Base-by-base conservation (phyloP, 2,888 invertebrate genomes). In the Polydrusus tereticollis region DNA sequence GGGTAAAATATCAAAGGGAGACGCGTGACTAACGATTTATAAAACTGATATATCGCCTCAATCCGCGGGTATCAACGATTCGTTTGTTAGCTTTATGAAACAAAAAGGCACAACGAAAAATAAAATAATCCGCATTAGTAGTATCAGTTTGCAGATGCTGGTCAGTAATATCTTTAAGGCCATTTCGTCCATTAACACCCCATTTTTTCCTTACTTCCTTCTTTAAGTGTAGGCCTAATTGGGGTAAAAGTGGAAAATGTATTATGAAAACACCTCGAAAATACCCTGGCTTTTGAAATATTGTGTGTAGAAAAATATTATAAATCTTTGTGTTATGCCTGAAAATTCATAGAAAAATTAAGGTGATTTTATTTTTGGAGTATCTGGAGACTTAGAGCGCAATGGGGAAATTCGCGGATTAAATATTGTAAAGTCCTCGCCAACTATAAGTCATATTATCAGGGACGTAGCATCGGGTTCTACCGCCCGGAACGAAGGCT, bases 1-100 rank as follows among this genome's bases (percentile, higher is more conserved):
- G 65, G 65, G 55, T 65, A 55, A 65, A 65, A 65, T 64, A 65
- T 65, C 65, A 65, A 65, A 65, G 65, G 38, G 65, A 65, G 65
- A 52, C 41, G 38, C 33, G 65, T 33, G 64, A 65, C 55, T 65
- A 52, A 55, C 65, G 65, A 65, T 64, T 64, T 64, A 55, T 65
- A 65, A 65, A 65, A 55, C 64, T 65, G 65, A 65, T 65, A 65
- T 65, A 64, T 64, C 47, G 64, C 33, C 23, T 55, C 65, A 65
- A 65, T 65, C 65, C 65, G 33, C 55, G 52, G 55, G 29, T 55
- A 65, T 65, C 65, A 52, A 38, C 65, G 65, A 65, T 38, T 52
- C 65, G 65, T 65, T 65, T 55, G 65, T 65, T 50, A 64, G 64
- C 50, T 21, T 50, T 50, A 26, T 50, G 14, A 14, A 50, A 50